phyloP scores from a whole-genome alignment of 2,888 invertebrate genomes.

The Xiphydria camelus region DNA sequence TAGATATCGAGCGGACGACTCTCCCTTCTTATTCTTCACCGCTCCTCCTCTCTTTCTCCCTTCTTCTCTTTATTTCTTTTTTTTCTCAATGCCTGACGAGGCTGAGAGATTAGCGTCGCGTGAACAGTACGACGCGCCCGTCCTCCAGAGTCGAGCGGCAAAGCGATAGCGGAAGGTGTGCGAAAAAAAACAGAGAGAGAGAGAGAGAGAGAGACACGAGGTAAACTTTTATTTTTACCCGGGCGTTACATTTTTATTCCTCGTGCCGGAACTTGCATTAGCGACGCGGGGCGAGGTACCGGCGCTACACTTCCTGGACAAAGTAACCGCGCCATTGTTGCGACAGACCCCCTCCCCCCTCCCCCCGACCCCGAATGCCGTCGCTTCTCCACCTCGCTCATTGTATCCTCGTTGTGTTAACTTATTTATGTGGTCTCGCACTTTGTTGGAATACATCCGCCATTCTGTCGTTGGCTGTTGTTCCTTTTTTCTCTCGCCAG shows the following conservation, averaged over 20 bases:
- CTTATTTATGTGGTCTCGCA: constrained; percentile 34
- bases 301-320: constrained; percentile 40
- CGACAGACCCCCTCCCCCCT: constrained; percentile 4
- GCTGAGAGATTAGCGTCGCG: no score
- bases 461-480: constrained; percentile 7
- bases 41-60: no score
- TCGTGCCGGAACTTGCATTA: constrained; percentile 41
- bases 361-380: constrained; percentile 15
- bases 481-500: no score
- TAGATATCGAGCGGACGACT: no score
- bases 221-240: constrained; percentile 25
- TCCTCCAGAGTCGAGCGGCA: constrained; percentile 14
- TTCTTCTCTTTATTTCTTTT: no score
- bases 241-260: constrained; percentile 23
- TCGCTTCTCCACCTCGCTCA: constrained; percentile 16
- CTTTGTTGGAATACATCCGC: not conserved
- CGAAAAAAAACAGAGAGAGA: not conserved
- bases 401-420: constrained; percentile 36
- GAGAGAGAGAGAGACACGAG: constrained; percentile 8
- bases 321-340: constrained; percentile 43
- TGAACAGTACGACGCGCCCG: no score
- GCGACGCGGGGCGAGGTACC: constrained; percentile 27
- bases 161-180: constrained; percentile 10
- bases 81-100: no score
- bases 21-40: no score